phyloP scores from a whole-genome alignment of 2,888 invertebrate species.

The Neelides folsomi region DNA sequence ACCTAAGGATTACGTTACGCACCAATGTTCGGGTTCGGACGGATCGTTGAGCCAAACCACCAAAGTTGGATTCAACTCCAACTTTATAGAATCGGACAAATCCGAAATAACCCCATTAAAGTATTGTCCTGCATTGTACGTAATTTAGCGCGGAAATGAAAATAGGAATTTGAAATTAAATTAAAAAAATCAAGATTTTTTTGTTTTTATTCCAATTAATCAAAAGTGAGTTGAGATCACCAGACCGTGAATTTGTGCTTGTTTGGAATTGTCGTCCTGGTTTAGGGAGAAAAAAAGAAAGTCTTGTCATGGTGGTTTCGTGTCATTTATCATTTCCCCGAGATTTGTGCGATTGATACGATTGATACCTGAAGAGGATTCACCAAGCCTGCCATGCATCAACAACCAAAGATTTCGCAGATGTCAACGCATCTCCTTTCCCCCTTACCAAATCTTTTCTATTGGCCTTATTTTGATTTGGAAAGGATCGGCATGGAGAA shows the following conservation, averaged over 20 bases:
- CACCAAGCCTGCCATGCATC: conserved; percentile 59
- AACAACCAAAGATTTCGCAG: too few relatives aligned
- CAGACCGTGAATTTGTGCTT: not conserved
- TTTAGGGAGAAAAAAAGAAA: conserved; percentile 3
- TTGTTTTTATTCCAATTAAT: too few relatives aligned
- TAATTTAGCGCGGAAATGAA: too few relatives aligned
- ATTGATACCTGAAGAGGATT: conserved; percentile 46
- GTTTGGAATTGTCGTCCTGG: not conserved
- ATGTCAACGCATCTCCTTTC: conserved; percentile 38
- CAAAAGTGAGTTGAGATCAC: too few relatives aligned
- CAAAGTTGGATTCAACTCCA: conserved; percentile 2
- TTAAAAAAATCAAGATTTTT: too few relatives aligned
- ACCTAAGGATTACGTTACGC: conserved; percentile 8
- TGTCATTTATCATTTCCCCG: not conserved
- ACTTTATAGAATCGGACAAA: too few relatives aligned
- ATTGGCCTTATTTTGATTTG: not conserved
- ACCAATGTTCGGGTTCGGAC: too few relatives aligned
- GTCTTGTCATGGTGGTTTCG: not conserved
- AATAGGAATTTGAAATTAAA: too few relatives aligned
- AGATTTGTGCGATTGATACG: too few relatives aligned
- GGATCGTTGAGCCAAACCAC: conserved; percentile 8
- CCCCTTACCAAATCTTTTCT: not conserved
- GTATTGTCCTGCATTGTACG: too few relatives aligned
- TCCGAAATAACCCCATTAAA: too few relatives aligned
- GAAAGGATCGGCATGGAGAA: conserved; percentile 72